Conservation (phyloP, 2,888 invertebrate species). For the Lochmaea crataegi region DNA sequence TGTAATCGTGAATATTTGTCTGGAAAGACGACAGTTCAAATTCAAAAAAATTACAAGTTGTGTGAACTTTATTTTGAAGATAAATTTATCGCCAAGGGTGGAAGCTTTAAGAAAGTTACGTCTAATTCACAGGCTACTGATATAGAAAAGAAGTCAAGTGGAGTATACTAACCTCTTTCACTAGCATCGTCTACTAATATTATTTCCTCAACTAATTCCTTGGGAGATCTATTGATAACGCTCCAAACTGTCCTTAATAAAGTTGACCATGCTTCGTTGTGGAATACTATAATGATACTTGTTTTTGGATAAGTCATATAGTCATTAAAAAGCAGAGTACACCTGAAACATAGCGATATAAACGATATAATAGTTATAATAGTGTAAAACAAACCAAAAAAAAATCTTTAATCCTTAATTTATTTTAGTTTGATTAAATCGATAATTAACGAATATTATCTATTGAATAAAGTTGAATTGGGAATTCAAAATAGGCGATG, state of each 20-base stretch:
- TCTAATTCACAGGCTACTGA: neutral
- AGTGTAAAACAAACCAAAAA: neutral
- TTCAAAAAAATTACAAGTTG: too few relatives aligned
- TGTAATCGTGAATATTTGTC: too few relatives aligned
- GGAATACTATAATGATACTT: slow-evolving; percentile 95
- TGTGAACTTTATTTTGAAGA: too few relatives aligned
- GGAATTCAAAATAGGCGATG: too few relatives aligned
- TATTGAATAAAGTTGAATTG: too few relatives aligned
- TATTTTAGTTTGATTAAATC: too few relatives aligned
- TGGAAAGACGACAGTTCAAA: too few relatives aligned
- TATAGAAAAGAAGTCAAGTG: neutral
- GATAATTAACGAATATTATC: too few relatives aligned
- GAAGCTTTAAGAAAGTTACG: too few relatives aligned
- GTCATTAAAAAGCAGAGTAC: slow-evolving; percentile 70
- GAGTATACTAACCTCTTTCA: slow-evolving; percentile 73
- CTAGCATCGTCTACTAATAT: slow-evolving; percentile 92
- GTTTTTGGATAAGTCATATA: slow-evolving; percentile 82
- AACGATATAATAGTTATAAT: slow-evolving; percentile 11
- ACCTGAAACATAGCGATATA: slow-evolving; percentile 67
- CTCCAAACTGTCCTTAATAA: slow-evolving; percentile 94
- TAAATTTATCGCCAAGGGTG: too few relatives aligned
- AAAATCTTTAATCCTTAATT: too few relatives aligned
- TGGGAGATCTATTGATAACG: slow-evolving; percentile 89
- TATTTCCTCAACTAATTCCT: slow-evolving; percentile 80
- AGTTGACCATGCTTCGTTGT: slow-evolving; percentile 99